Evolutionary conservation across 2,113 vertebrate species (phyloP).

Genomic region (Globicephala melas): DNA sequence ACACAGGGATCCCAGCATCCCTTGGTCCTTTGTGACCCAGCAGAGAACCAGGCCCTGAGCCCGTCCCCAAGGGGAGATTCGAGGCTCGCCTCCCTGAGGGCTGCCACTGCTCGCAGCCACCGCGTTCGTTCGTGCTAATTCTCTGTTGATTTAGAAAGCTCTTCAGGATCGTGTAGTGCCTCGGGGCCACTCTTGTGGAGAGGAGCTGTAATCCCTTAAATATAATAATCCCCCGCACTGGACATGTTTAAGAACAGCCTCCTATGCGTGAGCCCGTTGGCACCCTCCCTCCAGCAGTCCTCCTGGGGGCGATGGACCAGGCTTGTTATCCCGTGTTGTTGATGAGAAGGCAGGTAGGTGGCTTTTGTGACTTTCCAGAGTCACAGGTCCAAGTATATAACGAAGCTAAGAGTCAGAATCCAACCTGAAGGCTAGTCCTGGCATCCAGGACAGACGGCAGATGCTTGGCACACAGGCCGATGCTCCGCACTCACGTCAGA

Average conservation of each 20-base stretch:
- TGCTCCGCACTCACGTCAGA: neutral
- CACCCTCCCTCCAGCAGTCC: conserved; percentile 34
- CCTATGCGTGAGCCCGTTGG: neutral
- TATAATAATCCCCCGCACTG: conserved; percentile 37
- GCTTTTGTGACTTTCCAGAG: conserved; percentile 46
- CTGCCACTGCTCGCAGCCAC: neutral
- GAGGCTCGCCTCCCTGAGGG: neutral
- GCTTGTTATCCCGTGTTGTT: neutral
- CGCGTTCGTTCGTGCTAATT: neutral
- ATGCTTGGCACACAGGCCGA: neutral
- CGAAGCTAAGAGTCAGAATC: neutral
- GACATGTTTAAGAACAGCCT: neutral
- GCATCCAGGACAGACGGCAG: neutral
- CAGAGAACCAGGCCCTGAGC: neutral
- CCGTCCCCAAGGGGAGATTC: neutral
- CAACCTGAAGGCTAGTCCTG: neutral
- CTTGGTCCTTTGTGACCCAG: neutral
- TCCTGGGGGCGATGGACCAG: neutral
- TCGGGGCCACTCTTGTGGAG: conserved; percentile 51
- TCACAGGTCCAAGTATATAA: neutral
- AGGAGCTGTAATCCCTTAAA: conserved; percentile 59
- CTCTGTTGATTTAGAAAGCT: conserved; percentile 65
- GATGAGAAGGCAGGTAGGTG: conserved; percentile 63
- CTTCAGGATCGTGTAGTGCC: conserved; percentile 52
- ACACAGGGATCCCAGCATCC: neutral